phyloP scores from a whole-genome alignment of 1,140 invertebrate species.

The Drosophila micromelanica region DNA sequence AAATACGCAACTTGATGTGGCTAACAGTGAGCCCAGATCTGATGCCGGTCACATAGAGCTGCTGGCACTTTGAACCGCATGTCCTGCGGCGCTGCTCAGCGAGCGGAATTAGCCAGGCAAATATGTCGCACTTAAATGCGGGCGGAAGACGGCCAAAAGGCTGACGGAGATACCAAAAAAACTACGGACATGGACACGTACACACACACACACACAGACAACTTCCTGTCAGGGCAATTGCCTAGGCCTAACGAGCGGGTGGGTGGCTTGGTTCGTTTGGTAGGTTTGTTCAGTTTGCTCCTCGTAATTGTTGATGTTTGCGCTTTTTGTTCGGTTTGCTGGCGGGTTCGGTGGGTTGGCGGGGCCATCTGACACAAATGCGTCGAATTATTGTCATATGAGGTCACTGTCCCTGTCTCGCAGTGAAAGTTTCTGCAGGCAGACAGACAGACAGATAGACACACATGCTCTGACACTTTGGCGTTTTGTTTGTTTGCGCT shows the following conservation, averaged over 20 bases:
- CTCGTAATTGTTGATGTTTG: constrained; percentile 72
- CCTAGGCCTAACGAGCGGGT: constrained; percentile 44
- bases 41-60: constrained; percentile 18
- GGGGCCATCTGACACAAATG: constrained; percentile 68
- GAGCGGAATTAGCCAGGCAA: constrained; percentile 76
- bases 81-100: constrained; percentile 51
- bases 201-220: constrained; percentile 22
- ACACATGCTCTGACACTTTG: constrained; percentile 39
- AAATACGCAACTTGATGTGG: constrained; percentile 15
- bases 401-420: constrained; percentile 75
- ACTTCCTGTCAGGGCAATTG: constrained; percentile 67
- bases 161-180: constrained; percentile 31
- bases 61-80: constrained; percentile 59
- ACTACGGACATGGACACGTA: constrained; percentile 7
- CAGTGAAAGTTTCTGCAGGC: constrained; percentile 70
- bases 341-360: neutral
- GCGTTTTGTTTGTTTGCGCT: constrained; percentile 59
- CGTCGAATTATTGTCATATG: constrained; percentile 81
- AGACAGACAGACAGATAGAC: constrained; percentile 27
- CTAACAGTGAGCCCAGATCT: constrained; percentile 4
- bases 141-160: constrained; percentile 46
- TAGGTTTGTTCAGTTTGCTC: constrained; percentile 12
- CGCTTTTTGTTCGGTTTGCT: constrained; percentile 51
- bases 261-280: constrained; percentile 1
- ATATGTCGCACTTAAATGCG: constrained; percentile 80